Evolutionary conservation across 2,888 invertebrate genomes (phyloP).

Genomic region (Troilus luridus): DNA sequence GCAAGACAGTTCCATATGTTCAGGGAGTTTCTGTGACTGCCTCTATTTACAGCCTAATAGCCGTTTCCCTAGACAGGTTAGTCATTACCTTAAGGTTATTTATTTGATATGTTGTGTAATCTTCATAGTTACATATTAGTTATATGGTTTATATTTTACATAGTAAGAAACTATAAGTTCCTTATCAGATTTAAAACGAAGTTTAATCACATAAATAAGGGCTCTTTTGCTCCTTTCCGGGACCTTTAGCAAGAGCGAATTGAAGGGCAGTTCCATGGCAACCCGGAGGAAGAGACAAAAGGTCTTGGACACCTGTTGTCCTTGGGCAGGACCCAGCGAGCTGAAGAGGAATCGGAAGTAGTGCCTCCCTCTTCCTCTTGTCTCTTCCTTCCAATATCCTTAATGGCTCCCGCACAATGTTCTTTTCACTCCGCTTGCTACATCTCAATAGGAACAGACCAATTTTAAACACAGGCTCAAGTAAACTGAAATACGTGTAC

Average conservation of each 20-base stretch:
- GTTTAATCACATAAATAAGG: neutral
- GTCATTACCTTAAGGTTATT: constrained; percentile 67
- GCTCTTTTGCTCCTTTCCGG: neutral
- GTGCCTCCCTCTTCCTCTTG: neutral
- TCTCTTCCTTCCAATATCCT: neutral
- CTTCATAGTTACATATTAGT: no score
- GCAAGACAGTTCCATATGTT: constrained; percentile 95
- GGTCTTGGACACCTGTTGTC: constrained; percentile 32
- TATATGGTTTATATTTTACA: no score
- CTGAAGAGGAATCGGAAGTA: neutral
- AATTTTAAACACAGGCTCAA: neutral
- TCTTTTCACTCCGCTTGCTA: neutral
- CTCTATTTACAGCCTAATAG: constrained; percentile 94
- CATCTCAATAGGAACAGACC: neutral
- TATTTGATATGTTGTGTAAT: neutral
- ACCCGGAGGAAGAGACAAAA: neutral
- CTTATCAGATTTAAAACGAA: no score
- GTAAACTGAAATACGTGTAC: no score
- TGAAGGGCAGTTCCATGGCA: neutral
- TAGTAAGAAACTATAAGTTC: no score
- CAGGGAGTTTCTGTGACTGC: constrained; percentile 96
- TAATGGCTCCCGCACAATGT: neutral
- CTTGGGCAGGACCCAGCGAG: neutral
- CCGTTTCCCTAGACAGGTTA: constrained; percentile 94
- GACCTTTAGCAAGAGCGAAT: neutral